A percentile compares a stretch with the other conserved stretches of the same genome.
Conservation (phyloP, 2,113 vertebrate genomes). For the Calypte anna region DNA sequence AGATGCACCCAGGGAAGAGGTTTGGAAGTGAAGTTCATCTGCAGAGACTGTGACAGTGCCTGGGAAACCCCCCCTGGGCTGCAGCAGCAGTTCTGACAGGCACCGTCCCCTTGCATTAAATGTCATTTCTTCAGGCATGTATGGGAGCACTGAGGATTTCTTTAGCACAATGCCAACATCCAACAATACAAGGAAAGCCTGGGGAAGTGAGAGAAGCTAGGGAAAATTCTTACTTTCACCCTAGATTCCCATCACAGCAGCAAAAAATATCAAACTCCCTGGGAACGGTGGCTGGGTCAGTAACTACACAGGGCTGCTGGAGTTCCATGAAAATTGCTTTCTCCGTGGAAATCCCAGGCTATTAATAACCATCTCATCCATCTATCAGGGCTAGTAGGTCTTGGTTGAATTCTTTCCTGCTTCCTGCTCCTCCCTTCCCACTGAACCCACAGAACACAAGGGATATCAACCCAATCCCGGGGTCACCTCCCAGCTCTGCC, state of each 20-base stretch:
- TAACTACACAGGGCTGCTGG: background rate
- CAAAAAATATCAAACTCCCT: background rate
- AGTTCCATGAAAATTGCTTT: background rate
- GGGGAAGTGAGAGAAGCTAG: background rate
- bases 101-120: background rate
- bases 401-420: background rate
- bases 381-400: background rate
- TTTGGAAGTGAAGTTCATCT: background rate
- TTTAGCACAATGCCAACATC: background rate
- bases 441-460: background rate
- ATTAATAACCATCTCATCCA: background rate
- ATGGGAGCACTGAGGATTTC: background rate
- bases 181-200: background rate
- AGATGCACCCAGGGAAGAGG: background rate
- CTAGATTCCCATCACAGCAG: background rate
- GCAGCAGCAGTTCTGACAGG: background rate
- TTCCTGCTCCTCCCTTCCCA: conserved; percentile 30
- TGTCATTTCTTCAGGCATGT: accelerated
- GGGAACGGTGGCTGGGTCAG: background rate
- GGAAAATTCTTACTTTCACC: background rate
- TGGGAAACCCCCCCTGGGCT: background rate
- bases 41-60: accelerated
- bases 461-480: accelerated
- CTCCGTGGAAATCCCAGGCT: background rate
- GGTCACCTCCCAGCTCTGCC: background rate